phyloP scores from a whole-genome alignment of 2,888 invertebrate species.

The Melieria picta region DNA sequence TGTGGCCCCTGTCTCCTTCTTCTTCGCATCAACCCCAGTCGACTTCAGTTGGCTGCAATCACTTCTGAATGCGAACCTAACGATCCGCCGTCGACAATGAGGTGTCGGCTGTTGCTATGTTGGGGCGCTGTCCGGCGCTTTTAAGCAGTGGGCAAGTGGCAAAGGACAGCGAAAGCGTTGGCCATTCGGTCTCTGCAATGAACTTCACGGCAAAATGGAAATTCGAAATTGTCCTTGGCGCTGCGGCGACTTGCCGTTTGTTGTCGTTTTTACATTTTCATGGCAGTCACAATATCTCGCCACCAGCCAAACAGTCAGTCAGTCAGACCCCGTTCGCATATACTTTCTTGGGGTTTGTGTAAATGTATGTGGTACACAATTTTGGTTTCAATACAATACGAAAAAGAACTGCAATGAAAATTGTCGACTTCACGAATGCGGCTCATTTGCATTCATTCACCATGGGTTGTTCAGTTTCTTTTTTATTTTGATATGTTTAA shows the following conservation, averaged over 20 bases:
- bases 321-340: neutral
- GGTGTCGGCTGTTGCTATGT: slow-evolving; percentile 43
- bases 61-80: slow-evolving; percentile 55
- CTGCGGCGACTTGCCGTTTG: slow-evolving; percentile 37
- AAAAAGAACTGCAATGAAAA: too few relatives aligned
- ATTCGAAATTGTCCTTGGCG: slow-evolving; percentile 10
- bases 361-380: neutral
- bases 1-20: slow-evolving; percentile 27
- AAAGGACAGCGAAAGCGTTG: too few relatives aligned
- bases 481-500: slow-evolving; percentile 19
- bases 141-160: too few relatives aligned
- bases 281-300: slow-evolving; percentile 34
- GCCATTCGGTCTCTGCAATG: slow-evolving; percentile 5
- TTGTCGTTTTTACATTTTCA: slow-evolving; percentile 23
- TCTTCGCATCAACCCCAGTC: too few relatives aligned
- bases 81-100: slow-evolving; percentile 56
- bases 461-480: slow-evolving; percentile 23
- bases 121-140: neutral
- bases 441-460: slow-evolving; percentile 41
- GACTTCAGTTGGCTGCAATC: slow-evolving; percentile 38
- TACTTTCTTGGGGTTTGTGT: neutral
- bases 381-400: neutral
- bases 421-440: slow-evolving; percentile 19
- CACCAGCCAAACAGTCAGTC: neutral
- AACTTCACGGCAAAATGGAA: slow-evolving; percentile 33